Percentiles rank a stretch among this genome's conserved stretches.
Evolutionary conservation across 2,888 invertebrate genomes (phyloP).

Genomic region (Sinelater perroti): DNA sequence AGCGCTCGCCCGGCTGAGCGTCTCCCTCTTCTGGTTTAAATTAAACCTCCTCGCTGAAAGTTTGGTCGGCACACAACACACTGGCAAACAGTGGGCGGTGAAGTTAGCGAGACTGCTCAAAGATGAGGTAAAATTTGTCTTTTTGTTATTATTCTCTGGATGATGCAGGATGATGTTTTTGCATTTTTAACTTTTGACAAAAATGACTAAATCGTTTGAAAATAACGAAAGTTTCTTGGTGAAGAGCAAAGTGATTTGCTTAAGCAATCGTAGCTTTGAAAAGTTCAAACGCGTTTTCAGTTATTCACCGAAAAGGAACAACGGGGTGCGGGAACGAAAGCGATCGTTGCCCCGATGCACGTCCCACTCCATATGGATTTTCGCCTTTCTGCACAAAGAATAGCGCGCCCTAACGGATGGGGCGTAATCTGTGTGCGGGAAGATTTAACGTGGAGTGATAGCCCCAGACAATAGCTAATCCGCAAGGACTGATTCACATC

Average conservation of each 20-base stretch:
- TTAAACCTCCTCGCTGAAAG: constrained; percentile 6
- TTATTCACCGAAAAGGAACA: constrained; percentile 1
- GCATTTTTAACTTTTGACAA: no score
- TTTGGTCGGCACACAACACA: no score
- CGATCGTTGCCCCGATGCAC: neutral
- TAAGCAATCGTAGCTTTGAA: no score
- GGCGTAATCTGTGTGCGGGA: constrained; percentile 47
- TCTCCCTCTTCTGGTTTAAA: constrained; percentile 10
- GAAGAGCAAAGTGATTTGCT: no score
- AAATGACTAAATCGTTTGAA: no score
- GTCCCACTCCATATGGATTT: constrained; percentile 26
- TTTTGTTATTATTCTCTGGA: no score
- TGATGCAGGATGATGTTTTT: no score
- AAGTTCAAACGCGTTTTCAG: no score
- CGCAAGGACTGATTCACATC: constrained; percentile 52
- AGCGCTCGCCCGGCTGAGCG: constrained; percentile 8
- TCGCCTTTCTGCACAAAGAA: constrained; percentile 30
- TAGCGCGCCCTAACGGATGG: constrained; percentile 21
- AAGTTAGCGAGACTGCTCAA: no score
- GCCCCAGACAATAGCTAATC: constrained; percentile 52
- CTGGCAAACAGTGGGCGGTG: no score
- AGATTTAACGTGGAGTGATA: constrained; percentile 51
- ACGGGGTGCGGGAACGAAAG: neutral
- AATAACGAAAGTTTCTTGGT: no score
- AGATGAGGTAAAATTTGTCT: no score